Evolutionary conservation across 2,797 vertebrate genomes (phyloP).

Genomic region (Cuculus canorus): DNA sequence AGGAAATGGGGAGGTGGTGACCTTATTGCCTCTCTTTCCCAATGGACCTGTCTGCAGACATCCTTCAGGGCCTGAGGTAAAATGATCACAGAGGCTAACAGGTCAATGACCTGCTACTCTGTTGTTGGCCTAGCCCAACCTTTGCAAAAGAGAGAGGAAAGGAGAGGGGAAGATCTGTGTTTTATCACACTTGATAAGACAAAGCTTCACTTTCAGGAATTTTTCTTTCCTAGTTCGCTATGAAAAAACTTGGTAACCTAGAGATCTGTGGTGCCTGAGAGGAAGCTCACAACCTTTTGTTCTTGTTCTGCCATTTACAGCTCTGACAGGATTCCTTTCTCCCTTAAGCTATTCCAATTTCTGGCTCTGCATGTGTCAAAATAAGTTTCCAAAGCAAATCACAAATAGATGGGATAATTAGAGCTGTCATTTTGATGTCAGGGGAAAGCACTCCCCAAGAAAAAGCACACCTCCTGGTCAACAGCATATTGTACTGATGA

Average conservation of each 20-base stretch:
- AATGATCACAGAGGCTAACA: neutral
- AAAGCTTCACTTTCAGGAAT: slow-evolving; percentile 40
- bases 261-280: neutral
- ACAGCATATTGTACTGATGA: neutral
- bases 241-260: neutral
- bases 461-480: neutral
- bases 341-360: slow-evolving; percentile 45
- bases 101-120: slow-evolving; percentile 47
- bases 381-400: slow-evolving; percentile 55
- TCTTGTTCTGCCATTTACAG: slow-evolving; percentile 3
- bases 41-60: slow-evolving; percentile 22
- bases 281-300: slow-evolving; percentile 13
- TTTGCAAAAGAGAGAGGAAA: slow-evolving; percentile 23
- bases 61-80: slow-evolving; percentile 27
- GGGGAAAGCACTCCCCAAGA: neutral
- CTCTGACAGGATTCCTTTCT: slow-evolving; percentile 28
- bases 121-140: neutral
- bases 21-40: slow-evolving; percentile 52
- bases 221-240: neutral
- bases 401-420: neutral
- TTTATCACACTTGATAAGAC: slow-evolving; percentile 49
- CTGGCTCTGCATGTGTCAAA: slow-evolving; percentile 28
- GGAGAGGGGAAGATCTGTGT: slow-evolving; percentile 9
- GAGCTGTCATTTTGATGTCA: neutral
- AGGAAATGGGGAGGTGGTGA: slow-evolving; percentile 63